Evolutionary conservation across 2,797 vertebrate species (phyloP).

Genomic region (Pantherophis alleghaniensis): DNA sequence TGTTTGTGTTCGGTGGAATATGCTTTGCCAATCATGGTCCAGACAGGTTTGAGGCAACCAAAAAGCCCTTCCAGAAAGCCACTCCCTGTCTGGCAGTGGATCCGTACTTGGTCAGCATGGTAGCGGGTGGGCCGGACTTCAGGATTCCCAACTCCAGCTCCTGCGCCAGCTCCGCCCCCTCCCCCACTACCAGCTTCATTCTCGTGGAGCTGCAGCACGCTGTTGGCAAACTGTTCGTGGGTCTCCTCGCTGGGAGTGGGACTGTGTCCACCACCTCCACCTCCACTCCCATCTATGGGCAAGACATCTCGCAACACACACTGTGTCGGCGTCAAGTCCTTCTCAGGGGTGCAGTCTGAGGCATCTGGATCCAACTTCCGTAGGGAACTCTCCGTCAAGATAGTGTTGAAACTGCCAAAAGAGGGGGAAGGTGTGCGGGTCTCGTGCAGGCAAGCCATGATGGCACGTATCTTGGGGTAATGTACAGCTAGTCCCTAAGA

Average conservation of each 20-base stretch:
- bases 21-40: constrained; percentile 96
- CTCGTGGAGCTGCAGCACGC: constrained; percentile 84
- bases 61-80: constrained; percentile 93
- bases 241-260: constrained; percentile 78
- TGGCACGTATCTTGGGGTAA: constrained; percentile 37
- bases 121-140: constrained; percentile 70
- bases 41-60: constrained; percentile 91
- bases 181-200: constrained; percentile 71
- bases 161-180: constrained; percentile 61
- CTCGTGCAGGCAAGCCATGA: constrained; percentile 91
- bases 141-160: constrained; percentile 61
- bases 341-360: constrained; percentile 89
- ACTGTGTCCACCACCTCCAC: constrained; percentile 72
- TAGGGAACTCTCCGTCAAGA: constrained; percentile 83
- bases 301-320: constrained; percentile 90
- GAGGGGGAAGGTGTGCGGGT: constrained; percentile 88
- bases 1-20: constrained; percentile 95
- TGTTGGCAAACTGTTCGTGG: constrained; percentile 85
- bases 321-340: constrained; percentile 91
- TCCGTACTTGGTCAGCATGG: constrained; percentile 79
- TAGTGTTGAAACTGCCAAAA: constrained; percentile 84
- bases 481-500: background rate
- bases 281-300: constrained; percentile 80
- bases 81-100: constrained; percentile 77
- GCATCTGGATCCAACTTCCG: constrained; percentile 84